Percentiles rank a stretch among this genome's conserved stretches.
Conservation (phyloP, 2,888 invertebrate genomes). For the Papilio demoleus region DNA sequence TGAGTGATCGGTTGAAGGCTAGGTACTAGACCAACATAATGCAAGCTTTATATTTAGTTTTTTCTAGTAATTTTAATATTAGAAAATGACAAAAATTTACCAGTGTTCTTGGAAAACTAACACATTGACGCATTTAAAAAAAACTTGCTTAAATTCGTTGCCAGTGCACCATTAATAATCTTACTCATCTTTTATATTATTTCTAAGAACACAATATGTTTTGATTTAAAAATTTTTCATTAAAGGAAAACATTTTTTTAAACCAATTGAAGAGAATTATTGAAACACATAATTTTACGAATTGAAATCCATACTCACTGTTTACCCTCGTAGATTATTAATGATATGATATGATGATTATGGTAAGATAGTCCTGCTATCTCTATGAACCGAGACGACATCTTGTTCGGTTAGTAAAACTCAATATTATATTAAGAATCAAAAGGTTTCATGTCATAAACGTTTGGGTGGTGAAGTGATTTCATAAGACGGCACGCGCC, state of each 20-base stretch:
- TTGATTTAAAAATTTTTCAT: background rate
- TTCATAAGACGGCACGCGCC: slow-evolving; percentile 69
- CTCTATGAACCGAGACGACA: background rate
- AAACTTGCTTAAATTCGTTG: too few relatives aligned
- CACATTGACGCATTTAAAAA: background rate
- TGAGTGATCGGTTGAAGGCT: slow-evolving; percentile 67
- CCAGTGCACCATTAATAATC: background rate
- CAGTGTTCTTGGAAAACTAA: background rate
- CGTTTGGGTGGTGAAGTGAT: slow-evolving; percentile 43
- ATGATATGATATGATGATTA: too few relatives aligned
- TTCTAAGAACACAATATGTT: slow-evolving; percentile 5
- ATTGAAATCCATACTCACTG: background rate
- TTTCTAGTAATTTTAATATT: background rate
- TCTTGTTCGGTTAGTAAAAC: too few relatives aligned
- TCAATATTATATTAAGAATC: slow-evolving; percentile 39
- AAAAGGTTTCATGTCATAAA: slow-evolving; percentile 39
- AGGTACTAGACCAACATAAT: background rate
- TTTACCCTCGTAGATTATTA: background rate
- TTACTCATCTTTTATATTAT: background rate
- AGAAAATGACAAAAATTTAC: background rate
- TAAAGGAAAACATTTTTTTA: background rate
- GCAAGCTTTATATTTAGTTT: background rate
- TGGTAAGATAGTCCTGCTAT: too few relatives aligned
- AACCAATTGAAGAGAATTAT: background rate
- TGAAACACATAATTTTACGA: background rate